These are phyloP conservation scores for Eumacrocentrus americanus DNA, from an alignment of 2,888 invertebrate genomes.

Conservation along the genomic window DNA sequence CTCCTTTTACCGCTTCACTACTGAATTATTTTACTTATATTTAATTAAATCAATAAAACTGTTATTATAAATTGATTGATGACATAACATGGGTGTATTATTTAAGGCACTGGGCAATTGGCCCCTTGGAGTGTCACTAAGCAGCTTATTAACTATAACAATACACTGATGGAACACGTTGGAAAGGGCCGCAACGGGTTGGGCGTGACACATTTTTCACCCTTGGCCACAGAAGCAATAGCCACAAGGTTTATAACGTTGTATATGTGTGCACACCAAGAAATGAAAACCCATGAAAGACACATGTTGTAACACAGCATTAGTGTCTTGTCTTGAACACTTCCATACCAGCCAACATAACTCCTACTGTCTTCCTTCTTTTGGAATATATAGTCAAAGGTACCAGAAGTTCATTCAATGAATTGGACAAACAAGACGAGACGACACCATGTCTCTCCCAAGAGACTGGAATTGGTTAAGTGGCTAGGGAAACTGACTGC, in stretches of 20 bases:
- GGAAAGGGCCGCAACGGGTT: slow-evolving; percentile 36
- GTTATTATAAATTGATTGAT: slow-evolving; percentile 25
- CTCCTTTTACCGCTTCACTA: too few relatives aligned
- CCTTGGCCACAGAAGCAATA: slow-evolving; percentile 31
- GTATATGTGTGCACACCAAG: background rate
- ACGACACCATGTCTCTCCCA: slow-evolving; percentile 17
- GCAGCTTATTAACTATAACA: slow-evolving; percentile 57
- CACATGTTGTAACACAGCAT: too few relatives aligned
- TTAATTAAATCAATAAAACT: too few relatives aligned
- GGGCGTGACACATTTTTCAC: slow-evolving; percentile 35
- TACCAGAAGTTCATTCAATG: slow-evolving; percentile 32
- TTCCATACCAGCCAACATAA: too few relatives aligned
- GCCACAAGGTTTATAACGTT: slow-evolving; percentile 46
- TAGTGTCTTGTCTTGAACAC: too few relatives aligned
- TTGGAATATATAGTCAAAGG: too few relatives aligned
- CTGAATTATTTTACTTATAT: too few relatives aligned
- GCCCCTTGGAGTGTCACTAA: slow-evolving; percentile 51
- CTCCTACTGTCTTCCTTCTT: too few relatives aligned
- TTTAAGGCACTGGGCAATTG: slow-evolving; percentile 52
- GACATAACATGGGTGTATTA: slow-evolving; percentile 50
- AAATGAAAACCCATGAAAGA: background rate
- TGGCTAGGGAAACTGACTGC: slow-evolving; percentile 28
- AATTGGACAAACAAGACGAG: slow-evolving; percentile 39
- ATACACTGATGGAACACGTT: slow-evolving; percentile 33
- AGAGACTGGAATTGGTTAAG: slow-evolving; percentile 28